Conservation (phyloP, 2,797 vertebrate species). For the Natrix natrix region DNA sequence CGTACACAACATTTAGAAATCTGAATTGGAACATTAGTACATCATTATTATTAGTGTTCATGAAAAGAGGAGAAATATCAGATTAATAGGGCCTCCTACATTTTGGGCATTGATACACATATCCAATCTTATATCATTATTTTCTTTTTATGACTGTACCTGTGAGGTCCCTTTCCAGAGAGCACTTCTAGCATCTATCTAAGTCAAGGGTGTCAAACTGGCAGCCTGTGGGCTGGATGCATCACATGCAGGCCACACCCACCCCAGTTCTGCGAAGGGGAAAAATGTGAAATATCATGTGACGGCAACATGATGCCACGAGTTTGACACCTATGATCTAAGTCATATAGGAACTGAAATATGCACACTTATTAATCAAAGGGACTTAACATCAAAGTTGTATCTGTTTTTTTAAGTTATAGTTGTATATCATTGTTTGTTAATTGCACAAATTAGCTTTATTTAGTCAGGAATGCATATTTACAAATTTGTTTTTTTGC, state of each 20-base stretch:
- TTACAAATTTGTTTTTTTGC: neutral
- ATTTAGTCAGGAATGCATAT: neutral
- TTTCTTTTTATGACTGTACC: neutral
- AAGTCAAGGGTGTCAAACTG: no score
- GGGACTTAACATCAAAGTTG: neutral
- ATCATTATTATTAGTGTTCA: neutral
- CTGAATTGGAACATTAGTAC: neutral
- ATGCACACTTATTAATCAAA: neutral
- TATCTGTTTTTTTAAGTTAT: neutral
- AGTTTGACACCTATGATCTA: neutral
- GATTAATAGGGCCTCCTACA: neutral
- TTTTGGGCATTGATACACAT: neutral
- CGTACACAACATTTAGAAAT: neutral
- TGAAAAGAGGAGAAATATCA: neutral
- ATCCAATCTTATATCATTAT: no score
- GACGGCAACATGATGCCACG: no score
- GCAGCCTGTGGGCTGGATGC: no score
- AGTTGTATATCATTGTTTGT: neutral
- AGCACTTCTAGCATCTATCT: neutral
- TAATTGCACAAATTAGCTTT: neutral
- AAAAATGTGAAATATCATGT: no score
- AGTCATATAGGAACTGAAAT: neutral
- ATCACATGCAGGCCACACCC: no score
- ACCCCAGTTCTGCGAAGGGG: no score
- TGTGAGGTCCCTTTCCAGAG: neutral